phyloP scores from a whole-genome alignment of 2,113 vertebrate genomes.

The Ailurus styani region DNA sequence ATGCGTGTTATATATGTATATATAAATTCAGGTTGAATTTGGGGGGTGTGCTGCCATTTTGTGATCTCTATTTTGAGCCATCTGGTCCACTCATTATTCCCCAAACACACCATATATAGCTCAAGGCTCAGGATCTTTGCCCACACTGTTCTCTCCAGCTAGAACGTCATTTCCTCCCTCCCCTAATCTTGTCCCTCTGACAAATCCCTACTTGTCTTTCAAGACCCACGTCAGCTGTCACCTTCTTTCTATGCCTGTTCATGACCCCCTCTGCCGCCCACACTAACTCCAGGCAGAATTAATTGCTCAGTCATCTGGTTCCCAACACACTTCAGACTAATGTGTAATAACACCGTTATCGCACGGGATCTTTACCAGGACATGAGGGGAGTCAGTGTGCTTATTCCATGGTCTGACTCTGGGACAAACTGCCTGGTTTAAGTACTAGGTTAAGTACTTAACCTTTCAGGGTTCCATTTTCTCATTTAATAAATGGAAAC shows the following conservation, averaged over 20 bases:
- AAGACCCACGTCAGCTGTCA: neutral
- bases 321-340: neutral
- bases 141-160: neutral
- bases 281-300: neutral
- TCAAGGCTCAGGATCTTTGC: neutral
- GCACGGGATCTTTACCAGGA: neutral
- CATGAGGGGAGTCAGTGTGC: accelerated
- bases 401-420: neutral
- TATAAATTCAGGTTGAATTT: neutral
- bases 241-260: neutral
- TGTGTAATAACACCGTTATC: neutral
- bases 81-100: neutral
- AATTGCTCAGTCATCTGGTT: neutral
- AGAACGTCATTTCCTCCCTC: neutral
- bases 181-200: neutral
- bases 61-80: neutral
- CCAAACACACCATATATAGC: neutral
- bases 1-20: neutral
- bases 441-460: neutral
- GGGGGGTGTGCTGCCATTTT: neutral
- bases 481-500: neutral
- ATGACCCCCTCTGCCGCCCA: neutral
- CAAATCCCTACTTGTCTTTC: slow-evolving; percentile 12
- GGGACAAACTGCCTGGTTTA: neutral
- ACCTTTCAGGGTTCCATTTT: neutral